A percentile compares a stretch with the other conserved stretches of the same genome.
These are phyloP conservation scores for Prunella fulvescens DNA, from an alignment of 2,113 vertebrate species.

Conservation along the genomic window DNA sequence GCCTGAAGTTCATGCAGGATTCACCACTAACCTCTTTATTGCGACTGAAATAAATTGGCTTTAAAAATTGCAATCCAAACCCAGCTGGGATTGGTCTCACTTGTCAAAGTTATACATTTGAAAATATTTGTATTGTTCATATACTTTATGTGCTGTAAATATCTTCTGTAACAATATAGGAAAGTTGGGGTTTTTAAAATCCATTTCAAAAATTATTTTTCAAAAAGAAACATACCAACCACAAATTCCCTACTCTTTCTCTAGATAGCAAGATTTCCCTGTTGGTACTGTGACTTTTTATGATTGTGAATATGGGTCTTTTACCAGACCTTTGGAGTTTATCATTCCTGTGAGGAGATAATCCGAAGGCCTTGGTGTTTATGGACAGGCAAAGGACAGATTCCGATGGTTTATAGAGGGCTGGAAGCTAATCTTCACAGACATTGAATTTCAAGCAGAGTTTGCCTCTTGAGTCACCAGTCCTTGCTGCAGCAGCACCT, in stretches of 20 bases:
- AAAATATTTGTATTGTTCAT: neutral
- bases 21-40: neutral
- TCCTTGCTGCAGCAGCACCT: neutral
- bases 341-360: neutral
- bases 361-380: neutral
- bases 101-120: neutral
- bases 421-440: neutral
- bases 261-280: neutral
- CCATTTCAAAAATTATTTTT: neutral
- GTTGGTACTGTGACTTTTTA: neutral
- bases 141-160: neutral
- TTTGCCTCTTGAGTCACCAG: neutral
- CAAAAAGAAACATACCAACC: neutral
- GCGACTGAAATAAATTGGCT: neutral
- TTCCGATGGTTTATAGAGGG: neutral
- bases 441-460: neutral
- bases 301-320: neutral
- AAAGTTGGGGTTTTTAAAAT: neutral
- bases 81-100: neutral
- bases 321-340: neutral
- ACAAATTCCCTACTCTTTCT: neutral
- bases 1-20: neutral
- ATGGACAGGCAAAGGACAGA: neutral
- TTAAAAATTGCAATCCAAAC: neutral
- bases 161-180: neutral